Evolutionary conservation across 2,113 vertebrate species (phyloP), one percentile per base, ranked within the genome.

Genomic region (Oryzias woworae): DNA sequence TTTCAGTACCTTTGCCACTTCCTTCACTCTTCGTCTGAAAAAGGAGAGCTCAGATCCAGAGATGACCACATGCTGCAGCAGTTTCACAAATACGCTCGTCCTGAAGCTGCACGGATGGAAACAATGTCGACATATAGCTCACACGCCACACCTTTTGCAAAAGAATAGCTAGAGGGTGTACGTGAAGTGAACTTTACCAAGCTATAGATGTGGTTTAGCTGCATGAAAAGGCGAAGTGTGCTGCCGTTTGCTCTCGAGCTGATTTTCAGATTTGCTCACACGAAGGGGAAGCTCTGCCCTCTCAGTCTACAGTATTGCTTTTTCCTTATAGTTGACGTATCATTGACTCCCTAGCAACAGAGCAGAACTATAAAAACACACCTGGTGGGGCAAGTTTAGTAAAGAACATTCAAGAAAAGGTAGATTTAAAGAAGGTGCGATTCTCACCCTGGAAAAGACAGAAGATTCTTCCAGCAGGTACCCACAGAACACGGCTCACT

Each of bases 271-370:
- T 36, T 54, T 23, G 17, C 41, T 28, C 57, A 45, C 17, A 36
- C 70, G 53, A 83, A 79, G 62, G 22, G 60, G 83, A 84, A 84
- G 80, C 58, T 69, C 62, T 71, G 57, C 28, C 51, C 56, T 53
- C 1, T 43, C 4, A n/a, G 36, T 26, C 24, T 60, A 44, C 3
- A 5, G 4, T 2, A 22, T n/a, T 41, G 26, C 36, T 10, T 61
- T 61, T 75, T 57, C 75, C 18, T 77, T 2, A 31, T 4, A 16
- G 41, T 28, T 61, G 13, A 6, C 2, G 54, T 44, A 24, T 78
- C 66, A 64, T n/a, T 5, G 6, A 41, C 1, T 5, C 26, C 24
- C 13, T 31, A 15, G 53, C 65, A 56, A 66, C n/a, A 4, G 7
- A 24, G 20, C 17, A 55, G 45, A 64, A 48, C 1, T 4, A 7